Conservation (phyloP, 2,113 vertebrate species). For the Cyanoliseus patagonus region DNA sequence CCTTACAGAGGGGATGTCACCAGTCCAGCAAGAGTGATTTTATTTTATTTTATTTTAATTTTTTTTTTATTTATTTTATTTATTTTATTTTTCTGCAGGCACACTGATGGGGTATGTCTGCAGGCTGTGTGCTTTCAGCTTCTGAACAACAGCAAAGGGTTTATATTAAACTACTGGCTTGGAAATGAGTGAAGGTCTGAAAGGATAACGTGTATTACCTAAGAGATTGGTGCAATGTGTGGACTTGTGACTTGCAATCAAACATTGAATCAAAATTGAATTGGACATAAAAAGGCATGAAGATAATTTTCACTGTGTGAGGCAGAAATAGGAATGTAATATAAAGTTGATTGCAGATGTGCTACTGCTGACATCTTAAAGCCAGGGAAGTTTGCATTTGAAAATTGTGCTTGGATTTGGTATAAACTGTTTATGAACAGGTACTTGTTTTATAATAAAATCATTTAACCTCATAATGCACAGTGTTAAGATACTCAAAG, state of each 20-base stretch:
- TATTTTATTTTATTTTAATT: not conserved
- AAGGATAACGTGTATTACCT: not conserved
- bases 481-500: not conserved
- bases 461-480: not conserved
- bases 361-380: not conserved
- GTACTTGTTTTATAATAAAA: not conserved
- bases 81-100: not conserved
- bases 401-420: not conserved
- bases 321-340: not conserved
- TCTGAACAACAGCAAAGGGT: not conserved
- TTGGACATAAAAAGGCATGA: not conserved
- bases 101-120: not conserved
- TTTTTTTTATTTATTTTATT: not conserved
- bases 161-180: not conserved
- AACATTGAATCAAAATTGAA: not conserved
- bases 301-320: not conserved
- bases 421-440: not conserved
- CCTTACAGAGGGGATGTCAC: not conserved
- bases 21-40: not conserved
- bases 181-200: not conserved
- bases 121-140: not conserved
- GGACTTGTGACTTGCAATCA: not conserved
- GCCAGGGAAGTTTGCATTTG: not conserved
- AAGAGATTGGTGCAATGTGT: rapidly evolving
- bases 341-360: not conserved